phyloP scores from a whole-genome alignment of 2,797 vertebrate species.

The Molossus molossus region DNA sequence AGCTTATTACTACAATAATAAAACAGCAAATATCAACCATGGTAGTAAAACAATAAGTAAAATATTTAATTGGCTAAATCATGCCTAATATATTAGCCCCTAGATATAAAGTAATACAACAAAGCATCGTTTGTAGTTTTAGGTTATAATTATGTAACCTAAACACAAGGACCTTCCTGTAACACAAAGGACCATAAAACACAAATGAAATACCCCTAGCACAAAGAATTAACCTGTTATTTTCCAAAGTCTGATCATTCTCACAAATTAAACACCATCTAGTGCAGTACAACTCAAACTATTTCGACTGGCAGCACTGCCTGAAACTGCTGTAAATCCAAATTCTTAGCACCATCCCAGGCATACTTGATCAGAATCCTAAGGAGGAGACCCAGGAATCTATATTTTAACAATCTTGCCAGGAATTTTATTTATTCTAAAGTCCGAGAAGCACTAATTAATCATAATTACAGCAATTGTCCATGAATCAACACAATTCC shows the following conservation, averaged over 20 bases:
- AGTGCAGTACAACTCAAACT: neutral
- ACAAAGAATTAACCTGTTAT: slow-evolving; percentile 29
- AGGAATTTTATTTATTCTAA: neutral
- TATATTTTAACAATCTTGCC: neutral
- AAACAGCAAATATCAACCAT: slow-evolving; percentile 53
- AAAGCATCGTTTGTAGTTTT: slow-evolving; percentile 53
- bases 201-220: slow-evolving; percentile 3
- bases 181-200: slow-evolving; percentile 2
- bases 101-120: slow-evolving; percentile 51
- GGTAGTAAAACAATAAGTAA: neutral
- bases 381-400: neutral
- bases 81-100: neutral
- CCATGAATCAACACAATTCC: neutral
- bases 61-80: slow-evolving; percentile 56
- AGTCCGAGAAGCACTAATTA: slow-evolving; percentile 12
- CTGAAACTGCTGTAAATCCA: neutral
- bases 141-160: neutral
- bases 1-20: slow-evolving; percentile 47
- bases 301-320: neutral
- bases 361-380: neutral
- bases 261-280: slow-evolving; percentile 18
- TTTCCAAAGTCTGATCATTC: slow-evolving; percentile 35
- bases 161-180: no score
- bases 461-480: neutral
- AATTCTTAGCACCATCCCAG: neutral